A percentile compares a stretch with the other conserved stretches of the same genome.
Evolutionary conservation across 2,113 vertebrate species (phyloP).

Genomic region (Varanus komodoensis): DNA sequence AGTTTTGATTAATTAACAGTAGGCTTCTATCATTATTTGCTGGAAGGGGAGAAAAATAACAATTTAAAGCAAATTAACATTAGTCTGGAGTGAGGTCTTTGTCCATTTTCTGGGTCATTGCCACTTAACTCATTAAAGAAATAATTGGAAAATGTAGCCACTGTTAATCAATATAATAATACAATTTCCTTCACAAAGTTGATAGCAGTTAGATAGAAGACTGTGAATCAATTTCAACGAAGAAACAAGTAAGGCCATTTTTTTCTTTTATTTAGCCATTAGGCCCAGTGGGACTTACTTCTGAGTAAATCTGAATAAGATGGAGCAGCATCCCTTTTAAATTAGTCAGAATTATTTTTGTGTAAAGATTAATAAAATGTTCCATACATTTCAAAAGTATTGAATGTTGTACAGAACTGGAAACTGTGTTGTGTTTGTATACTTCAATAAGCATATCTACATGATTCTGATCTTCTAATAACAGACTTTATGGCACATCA

Average conservation of each 20-base stretch:
- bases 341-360: neutral
- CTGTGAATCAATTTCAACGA: conserved; percentile 43
- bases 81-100: conserved; percentile 62
- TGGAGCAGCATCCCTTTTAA: neutral
- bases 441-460: neutral
- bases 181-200: conserved; percentile 60
- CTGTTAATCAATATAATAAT: conserved; percentile 72
- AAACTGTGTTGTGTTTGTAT: neutral
- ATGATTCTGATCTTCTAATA: neutral
- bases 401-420: neutral
- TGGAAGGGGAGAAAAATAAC: conserved; percentile 62
- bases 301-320: neutral
- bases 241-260: neutral
- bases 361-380: neutral
- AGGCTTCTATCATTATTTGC: conserved; percentile 71
- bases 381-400: neutral
- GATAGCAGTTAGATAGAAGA: conserved; percentile 53
- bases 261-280: conserved; percentile 32
- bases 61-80: conserved; percentile 71
- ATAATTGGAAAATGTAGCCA: conserved; percentile 73
- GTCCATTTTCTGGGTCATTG: conserved; percentile 77
- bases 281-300: accelerated
- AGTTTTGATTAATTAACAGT: conserved; percentile 79
- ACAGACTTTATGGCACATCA: neutral
- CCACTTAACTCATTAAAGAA: conserved; percentile 73